Percentiles rank a stretch among this genome's conserved stretches.
Conservation (phyloP, 2,888 invertebrate species). For the Hesperia comma region DNA sequence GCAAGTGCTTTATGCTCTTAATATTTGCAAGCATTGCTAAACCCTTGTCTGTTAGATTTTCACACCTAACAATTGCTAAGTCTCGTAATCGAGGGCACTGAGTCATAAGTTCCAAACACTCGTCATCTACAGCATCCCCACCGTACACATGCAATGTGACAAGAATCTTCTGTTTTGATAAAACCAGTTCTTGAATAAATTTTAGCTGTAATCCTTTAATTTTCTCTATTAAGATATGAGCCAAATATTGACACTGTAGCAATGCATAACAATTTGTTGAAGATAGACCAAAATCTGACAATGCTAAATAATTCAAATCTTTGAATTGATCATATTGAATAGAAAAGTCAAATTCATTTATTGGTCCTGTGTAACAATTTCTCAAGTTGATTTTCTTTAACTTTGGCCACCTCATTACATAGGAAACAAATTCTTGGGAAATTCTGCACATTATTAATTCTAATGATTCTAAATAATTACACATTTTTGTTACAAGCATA, state of each 20-base stretch:
- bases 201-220: constrained; percentile 64
- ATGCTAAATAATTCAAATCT: constrained; percentile 60
- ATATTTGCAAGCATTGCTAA: constrained; percentile 59
- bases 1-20: constrained; percentile 61
- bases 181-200: constrained; percentile 63
- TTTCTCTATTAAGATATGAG: constrained; percentile 73
- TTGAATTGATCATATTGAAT: constrained; percentile 66
- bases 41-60: constrained; percentile 69
- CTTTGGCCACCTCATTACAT: constrained; percentile 63
- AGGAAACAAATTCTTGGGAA: constrained; percentile 62
- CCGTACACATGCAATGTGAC: constrained; percentile 70
- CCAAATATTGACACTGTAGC: constrained; percentile 62
- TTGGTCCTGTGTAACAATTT: constrained; percentile 52
- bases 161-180: constrained; percentile 60
- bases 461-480: constrained; percentile 64
- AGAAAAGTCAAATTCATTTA: constrained; percentile 33
- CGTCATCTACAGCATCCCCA: constrained; percentile 66
- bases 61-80: constrained; percentile 72
- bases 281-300: constrained; percentile 75
- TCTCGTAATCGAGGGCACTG: constrained; percentile 64
- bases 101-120: constrained; percentile 61
- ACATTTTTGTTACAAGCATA: constrained; percentile 61
- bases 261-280: constrained; percentile 63
- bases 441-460: constrained; percentile 76
- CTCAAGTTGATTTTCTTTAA: constrained; percentile 69